phyloP scores from a whole-genome alignment of 1,140 invertebrate species.

The Nymphalis io region DNA sequence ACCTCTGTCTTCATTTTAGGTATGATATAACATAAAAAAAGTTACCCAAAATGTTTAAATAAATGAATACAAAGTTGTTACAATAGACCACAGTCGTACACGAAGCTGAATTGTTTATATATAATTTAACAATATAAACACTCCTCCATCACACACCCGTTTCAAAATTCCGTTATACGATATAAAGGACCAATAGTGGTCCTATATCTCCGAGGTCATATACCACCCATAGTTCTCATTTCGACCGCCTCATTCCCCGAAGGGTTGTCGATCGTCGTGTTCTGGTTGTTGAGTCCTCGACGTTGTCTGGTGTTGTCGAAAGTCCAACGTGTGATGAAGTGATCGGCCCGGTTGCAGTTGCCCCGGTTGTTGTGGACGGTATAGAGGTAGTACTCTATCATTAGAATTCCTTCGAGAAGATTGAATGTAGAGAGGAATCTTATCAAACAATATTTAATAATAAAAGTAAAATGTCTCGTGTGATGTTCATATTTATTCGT shows the following conservation, averaged over 20 bases:
- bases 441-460: too few relatives aligned
- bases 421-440: too few relatives aligned
- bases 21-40: too few relatives aligned
- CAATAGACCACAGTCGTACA: background rate
- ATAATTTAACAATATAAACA: background rate
- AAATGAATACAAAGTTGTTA: too few relatives aligned
- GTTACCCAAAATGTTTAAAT: background rate
- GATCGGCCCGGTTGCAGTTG: conserved; percentile 32
- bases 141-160: conserved; percentile 15
- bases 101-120: conserved; percentile 7
- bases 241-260: conserved; percentile 24
- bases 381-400: too few relatives aligned
- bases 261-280: background rate
- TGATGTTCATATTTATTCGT: too few relatives aligned
- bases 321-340: conserved; percentile 54
- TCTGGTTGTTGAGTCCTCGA: conserved; percentile 8
- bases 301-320: conserved; percentile 56
- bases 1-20: too few relatives aligned
- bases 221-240: conserved; percentile 18
- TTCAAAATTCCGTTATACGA: conserved; percentile 28
- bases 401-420: too few relatives aligned
- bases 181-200: background rate
- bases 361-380: background rate
- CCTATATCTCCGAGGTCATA: conserved; percentile 13
- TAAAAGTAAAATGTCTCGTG: too few relatives aligned